Base-by-base conservation (phyloP, 2,797 vertebrate species). In the Vultur gryphus region DNA sequence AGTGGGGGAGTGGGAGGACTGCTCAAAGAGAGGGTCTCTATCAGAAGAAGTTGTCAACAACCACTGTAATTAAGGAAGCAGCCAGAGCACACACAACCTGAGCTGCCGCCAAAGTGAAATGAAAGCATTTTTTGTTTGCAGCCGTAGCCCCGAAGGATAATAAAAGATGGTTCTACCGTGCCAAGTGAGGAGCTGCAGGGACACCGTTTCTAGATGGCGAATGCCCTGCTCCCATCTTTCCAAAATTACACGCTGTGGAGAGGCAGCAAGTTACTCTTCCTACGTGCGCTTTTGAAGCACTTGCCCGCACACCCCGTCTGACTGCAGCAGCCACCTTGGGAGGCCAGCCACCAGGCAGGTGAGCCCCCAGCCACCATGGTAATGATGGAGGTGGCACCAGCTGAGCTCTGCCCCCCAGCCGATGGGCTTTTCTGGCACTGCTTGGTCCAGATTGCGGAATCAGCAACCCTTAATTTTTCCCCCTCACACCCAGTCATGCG, bases 61-160 rank as follows among this genome's bases (percentile, higher is more conserved):
- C 86, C 81, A 43, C 90, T 87, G 90, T 89, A 95, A 95, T 95
- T 93, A 96, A 95, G 94, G 86, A 96, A 95, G 94, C 92, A 92
- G 93, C 94, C 89, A 90, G 93, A 92, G 93, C 92, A 48, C 92
- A 92, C 93, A 93, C 84, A 95, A 89, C 92, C 70, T 64, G 84
- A 95, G 67, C 61, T 0, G 10, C 75, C 23, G 90, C 96, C 95
- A 95, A 81, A 75, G 64, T 26, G 81, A 95, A 95, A 95, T 97
- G 95, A 97, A 97, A 95, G 94, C 88, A 71, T 67, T 93, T 97
- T 97, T 93, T 97, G 95, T 97, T 94, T 94, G 91, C 81, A 97
- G 88, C 78, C 51, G 0, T 75, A 89, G 89, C 81, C 75, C 84
- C 1, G 2, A 71, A 95, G 94, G 67, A 79, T 95, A 89, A 94